Evolutionary conservation across 1,140 invertebrate species (phyloP).

Genomic region (Mesaphorura yosii): DNA sequence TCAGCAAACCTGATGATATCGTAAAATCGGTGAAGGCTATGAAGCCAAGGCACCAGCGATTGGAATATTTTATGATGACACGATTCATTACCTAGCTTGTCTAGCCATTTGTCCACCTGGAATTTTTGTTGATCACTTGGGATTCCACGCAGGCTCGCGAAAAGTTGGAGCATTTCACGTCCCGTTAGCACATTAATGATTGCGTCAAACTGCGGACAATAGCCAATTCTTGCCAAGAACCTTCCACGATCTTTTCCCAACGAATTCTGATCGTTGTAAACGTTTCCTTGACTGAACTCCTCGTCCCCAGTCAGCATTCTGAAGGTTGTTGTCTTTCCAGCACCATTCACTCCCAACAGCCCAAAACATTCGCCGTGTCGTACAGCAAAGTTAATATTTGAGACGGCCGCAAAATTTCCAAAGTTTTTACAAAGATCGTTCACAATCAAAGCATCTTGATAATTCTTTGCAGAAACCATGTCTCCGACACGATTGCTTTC

Average conservation of each 20-base stretch:
- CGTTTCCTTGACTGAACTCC: slow-evolving; percentile 19
- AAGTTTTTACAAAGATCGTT: slow-evolving; percentile 22
- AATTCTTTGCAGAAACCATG: slow-evolving; percentile 2
- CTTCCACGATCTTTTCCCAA: slow-evolving; percentile 34
- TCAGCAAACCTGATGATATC: slow-evolving; percentile 8
- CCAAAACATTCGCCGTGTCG: slow-evolving; percentile 30
- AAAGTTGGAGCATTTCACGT: slow-evolving; percentile 39
- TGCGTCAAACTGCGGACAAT: slow-evolving; percentile 43
- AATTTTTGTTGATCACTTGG: slow-evolving; percentile 31
- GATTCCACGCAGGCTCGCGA: slow-evolving; percentile 40
- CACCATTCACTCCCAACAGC: slow-evolving; percentile 37
- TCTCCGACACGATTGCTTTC: slow-evolving; percentile 2
- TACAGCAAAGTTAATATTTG: slow-evolving; percentile 26
- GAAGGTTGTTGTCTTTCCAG: slow-evolving; percentile 15
- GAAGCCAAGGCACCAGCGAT: no score
- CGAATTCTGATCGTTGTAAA: slow-evolving; percentile 41
- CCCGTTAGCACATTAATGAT: slow-evolving; percentile 39
- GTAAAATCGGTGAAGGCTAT: slow-evolving; percentile 13
- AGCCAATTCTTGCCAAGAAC: slow-evolving; percentile 35
- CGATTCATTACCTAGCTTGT: slow-evolving; percentile 35
- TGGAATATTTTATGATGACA: neutral
- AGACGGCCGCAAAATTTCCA: slow-evolving; percentile 27
- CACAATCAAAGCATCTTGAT: slow-evolving; percentile 21
- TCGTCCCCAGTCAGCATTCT: slow-evolving; percentile 46
- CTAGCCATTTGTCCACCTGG: slow-evolving; percentile 26